Evolutionary conservation across 1,140 invertebrate species (phyloP).

Genomic region (Cryptotermes secundus): DNA sequence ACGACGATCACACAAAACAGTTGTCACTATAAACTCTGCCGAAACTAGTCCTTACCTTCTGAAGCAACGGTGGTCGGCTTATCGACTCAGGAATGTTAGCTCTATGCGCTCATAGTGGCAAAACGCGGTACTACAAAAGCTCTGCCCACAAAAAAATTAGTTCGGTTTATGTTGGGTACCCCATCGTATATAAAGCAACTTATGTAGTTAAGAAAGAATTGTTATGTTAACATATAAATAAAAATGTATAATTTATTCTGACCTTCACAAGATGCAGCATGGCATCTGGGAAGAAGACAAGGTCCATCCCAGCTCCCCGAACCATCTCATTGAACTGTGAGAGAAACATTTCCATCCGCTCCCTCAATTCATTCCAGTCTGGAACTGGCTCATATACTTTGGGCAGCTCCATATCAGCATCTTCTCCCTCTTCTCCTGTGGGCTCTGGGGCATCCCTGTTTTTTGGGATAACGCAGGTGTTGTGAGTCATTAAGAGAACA

Average conservation of each 20-base stretch:
- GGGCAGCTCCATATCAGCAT: constrained; percentile 90
- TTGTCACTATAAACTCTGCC: too few relatives aligned
- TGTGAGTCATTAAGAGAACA: neutral
- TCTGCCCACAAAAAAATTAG: too few relatives aligned
- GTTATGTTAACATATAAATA: too few relatives aligned
- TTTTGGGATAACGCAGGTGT: constrained; percentile 17
- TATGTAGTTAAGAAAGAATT: too few relatives aligned
- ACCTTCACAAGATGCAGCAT: constrained; percentile 92
- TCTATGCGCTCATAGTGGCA: too few relatives aligned
- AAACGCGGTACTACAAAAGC: too few relatives aligned
- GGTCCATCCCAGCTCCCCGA: constrained; percentile 91
- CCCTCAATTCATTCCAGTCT: constrained; percentile 74
- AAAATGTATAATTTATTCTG: neutral
- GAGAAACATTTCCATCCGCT: constrained; percentile 90
- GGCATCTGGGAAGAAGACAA: constrained; percentile 98
- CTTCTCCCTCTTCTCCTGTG: constrained; percentile 94
- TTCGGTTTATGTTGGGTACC: too few relatives aligned
- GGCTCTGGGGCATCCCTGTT: constrained; percentile 92
- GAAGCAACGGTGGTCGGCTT: too few relatives aligned
- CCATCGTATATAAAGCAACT: too few relatives aligned
- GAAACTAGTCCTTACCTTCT: too few relatives aligned
- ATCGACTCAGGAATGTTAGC: too few relatives aligned
- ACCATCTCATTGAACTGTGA: constrained; percentile 96
- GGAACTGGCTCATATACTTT: constrained; percentile 95
- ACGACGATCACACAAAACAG: too few relatives aligned